Evolutionary conservation across 1,140 invertebrate species (phyloP).

Genomic region (Nasonia giraulti): DNA sequence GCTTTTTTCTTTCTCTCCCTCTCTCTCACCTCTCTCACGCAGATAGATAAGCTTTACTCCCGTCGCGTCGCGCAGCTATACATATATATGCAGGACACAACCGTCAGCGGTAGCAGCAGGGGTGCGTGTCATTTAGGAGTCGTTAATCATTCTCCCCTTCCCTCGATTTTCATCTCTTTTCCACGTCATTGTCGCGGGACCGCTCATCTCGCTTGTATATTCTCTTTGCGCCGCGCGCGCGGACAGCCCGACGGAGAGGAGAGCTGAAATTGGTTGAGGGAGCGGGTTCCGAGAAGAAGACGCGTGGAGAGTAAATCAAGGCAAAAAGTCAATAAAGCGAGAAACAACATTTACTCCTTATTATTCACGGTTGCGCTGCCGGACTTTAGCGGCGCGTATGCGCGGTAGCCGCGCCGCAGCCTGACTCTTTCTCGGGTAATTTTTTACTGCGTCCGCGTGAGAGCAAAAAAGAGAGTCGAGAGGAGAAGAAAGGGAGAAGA

Average conservation of each 20-base stretch:
- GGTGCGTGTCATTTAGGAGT: conserved; percentile 38
- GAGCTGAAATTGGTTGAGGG: conserved; percentile 32
- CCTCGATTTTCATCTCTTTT: conserved; percentile 46
- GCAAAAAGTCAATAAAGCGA: conserved; percentile 50
- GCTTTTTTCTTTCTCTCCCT: background rate
- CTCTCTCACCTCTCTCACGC: background rate
- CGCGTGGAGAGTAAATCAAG: conserved; percentile 27
- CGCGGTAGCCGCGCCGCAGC: conserved; percentile 25
- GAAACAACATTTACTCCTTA: conserved; percentile 51
- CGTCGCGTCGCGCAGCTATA: no score
- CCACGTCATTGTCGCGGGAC: conserved; percentile 36
- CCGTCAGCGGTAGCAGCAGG: background rate
- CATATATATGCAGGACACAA: background rate
- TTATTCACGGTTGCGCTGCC: conserved; percentile 48
- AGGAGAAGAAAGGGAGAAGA: conserved; percentile 2
- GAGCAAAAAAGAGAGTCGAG: background rate
- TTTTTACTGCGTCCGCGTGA: conserved; percentile 31
- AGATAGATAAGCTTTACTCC: no score
- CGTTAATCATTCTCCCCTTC: conserved; percentile 38
- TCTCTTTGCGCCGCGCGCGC: background rate
- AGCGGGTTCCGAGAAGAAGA: conserved; percentile 41
- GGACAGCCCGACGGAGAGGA: background rate
- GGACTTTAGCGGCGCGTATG: conserved; percentile 40
- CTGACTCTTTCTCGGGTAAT: conserved; percentile 4
- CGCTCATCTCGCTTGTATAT: background rate